Evolutionary conservation across 1,140 invertebrate genomes (phyloP), one percentile per base, ranked within the genome.

Genomic region (Dreissena polymorpha): DNA sequence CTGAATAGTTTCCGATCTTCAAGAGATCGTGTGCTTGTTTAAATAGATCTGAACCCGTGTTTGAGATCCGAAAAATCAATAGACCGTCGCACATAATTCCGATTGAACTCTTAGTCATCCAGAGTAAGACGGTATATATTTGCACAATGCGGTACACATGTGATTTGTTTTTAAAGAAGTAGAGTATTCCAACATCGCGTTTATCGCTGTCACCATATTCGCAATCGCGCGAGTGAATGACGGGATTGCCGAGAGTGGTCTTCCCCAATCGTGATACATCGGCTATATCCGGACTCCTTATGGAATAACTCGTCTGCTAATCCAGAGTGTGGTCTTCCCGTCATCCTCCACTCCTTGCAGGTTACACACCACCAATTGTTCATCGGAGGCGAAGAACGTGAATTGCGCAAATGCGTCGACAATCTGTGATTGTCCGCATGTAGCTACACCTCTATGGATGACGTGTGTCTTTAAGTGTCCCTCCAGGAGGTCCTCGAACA

Each of bases 111-210:
- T n/a, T n/a, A n/a, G n/a, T n/a, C n/a, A n/a, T n/a, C n/a, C n/a
- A n/a, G n/a, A n/a, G n/a, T n/a, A n/a, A n/a, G n/a, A n/a, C n/a
- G 51, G 25, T 7, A 75, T 75, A n/a, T 75, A 39, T 57, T 69
- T 57, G 60, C 81, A 83, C 10, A 83, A 23, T 6, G 53, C 16
- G n/a, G 53, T 83, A 29, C 81, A 83, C 8, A 70, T 67, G 55
- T 83, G 81, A n/a, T n/a, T n/a, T n/a, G 81, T 83, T 75, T 60
- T 68, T 10, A 72, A 83, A 83, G 57, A 83, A 75, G 5, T 68
- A 50, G 5, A 2, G 14, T 18, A 83, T 76, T 13, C 81, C 81
- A 3, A 55, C 51, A 18, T 39, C 53, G 0, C 72, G 23, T 63
- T 63, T 76, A 72, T 83, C 81, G 14, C 50, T 55, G 5, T 53